These are phyloP conservation scores for Drosophila cognata DNA, from an alignment of 2,888 invertebrate species.

Conservation along the genomic window DNA sequence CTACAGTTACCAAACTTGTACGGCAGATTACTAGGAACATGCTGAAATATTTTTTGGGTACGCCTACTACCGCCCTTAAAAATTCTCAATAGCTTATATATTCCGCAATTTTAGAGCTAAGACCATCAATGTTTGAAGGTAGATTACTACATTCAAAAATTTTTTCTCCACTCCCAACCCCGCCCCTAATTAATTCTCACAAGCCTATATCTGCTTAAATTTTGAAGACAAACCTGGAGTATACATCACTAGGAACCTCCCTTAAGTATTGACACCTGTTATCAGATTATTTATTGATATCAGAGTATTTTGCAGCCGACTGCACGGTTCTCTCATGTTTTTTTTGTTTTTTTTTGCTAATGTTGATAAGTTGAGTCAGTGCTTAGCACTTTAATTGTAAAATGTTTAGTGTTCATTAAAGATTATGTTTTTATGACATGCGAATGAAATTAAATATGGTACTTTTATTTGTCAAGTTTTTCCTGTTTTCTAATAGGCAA, in stretches of 20 bases:
- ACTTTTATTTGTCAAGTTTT: conserved; percentile 14
- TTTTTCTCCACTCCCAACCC: not conserved
- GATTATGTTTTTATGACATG: conserved; percentile 19
- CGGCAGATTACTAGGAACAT: too few species aligned
- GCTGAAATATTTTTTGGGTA: too few species aligned
- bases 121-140: too few species aligned
- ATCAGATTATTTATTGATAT: not conserved
- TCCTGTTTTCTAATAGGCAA: conserved; percentile 8
- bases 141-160: too few species aligned
- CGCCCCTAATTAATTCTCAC: not conserved
- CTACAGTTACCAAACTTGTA: too few species aligned
- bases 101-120: too few species aligned
- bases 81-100: too few species aligned
- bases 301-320: not conserved
- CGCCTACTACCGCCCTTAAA: too few species aligned
- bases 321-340: not conserved
- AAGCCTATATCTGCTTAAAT: not conserved
- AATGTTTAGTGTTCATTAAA: conserved; percentile 56
- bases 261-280: not conserved
- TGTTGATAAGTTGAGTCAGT: conserved; percentile 12
- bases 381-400: conserved; percentile 64
- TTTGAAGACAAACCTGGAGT: not conserved
- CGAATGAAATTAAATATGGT: not conserved
- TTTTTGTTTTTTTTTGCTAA: not conserved
- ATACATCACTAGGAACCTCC: not conserved